Evolutionary conservation across 2,113 vertebrate genomes (phyloP).

Genomic region (Struthidea cinerea): DNA sequence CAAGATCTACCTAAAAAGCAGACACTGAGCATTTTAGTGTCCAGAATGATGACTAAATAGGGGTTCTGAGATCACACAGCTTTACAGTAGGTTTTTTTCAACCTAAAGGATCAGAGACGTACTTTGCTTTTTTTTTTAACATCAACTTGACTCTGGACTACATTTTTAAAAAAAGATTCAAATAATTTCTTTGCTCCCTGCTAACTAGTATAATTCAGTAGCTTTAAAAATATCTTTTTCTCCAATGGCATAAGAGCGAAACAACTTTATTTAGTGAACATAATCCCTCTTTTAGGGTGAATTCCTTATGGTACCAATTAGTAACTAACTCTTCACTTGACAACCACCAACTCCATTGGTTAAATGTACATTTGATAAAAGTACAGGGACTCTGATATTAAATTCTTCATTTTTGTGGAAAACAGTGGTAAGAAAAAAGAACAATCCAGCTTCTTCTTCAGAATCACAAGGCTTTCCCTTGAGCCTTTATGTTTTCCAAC

Average conservation of each 20-base stretch:
- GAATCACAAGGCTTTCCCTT: neutral
- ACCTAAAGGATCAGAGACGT: neutral
- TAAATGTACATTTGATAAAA: neutral
- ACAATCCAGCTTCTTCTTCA: neutral
- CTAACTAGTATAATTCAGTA: neutral
- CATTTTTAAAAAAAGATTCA: neutral
- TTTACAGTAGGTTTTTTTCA: neutral
- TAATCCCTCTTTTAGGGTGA: neutral
- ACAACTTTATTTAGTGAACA: neutral
- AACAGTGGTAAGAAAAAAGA: neutral
- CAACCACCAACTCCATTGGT: neutral
- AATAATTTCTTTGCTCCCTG: neutral
- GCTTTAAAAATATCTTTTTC: neutral
- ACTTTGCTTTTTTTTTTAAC: neutral
- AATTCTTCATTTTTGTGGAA: neutral
- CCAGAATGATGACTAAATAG: neutral
- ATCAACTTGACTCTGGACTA: neutral
- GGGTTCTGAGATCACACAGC: neutral
- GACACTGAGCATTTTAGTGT: neutral
- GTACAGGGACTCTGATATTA: neutral
- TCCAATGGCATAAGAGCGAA: neutral
- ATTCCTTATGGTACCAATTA: neutral
- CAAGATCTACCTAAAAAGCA: neutral
- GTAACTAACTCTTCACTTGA: neutral
- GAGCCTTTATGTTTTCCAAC: neutral